Evolutionary conservation across 1,140 invertebrate genomes (phyloP), one percentile per base, ranked within the genome.

Genomic region (Caerostris darwini): DNA sequence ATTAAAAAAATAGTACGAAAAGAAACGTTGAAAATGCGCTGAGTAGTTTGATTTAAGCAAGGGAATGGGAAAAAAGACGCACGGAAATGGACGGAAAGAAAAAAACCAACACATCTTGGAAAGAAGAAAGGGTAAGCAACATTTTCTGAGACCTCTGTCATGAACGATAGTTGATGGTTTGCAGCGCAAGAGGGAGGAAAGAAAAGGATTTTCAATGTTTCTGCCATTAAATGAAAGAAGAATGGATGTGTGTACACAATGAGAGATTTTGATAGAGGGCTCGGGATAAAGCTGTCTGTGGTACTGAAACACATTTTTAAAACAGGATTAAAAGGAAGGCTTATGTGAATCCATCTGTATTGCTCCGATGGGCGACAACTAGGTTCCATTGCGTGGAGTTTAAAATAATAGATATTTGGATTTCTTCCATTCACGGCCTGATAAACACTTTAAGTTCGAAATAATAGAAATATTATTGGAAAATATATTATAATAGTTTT

Each of bases 211-310:
- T 90, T 90, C 83, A 19, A 53, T 90, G 88, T 90, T 90, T 90
- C 59, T 90, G 88, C 67, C 88, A 90, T 90, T 90, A 90, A 90
- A 90, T 57, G 88, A 90, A 90, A 90, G 88, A 90, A 90, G 54
- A 61, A 90, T 90, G 83, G 83, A 85, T 85, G 83, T 57, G 34
- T 57, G 19, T 85, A 85, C 56, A 85, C 83, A 58, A 10, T 58
- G 83, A 19, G 10, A 50, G 56, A 58, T 85, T 59, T 85, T 50
- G 53, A 85, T 58, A 34, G 71, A 58, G n/a, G 83, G 54, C 34
- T 17, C 17, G 83, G 56, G 56, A 85, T 85, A 59, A 85, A 85
- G 54, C 58, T 85, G 83, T 59, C 56, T 50, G 19, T 57, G 50
- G 83, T 34, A 77, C 5, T 77, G 71, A 77, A 53, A 10, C 71